Percentiles rank a stretch among this genome's conserved stretches.
Conservation (phyloP, 2,797 vertebrate species). For the Sciaenops ocellatus region DNA sequence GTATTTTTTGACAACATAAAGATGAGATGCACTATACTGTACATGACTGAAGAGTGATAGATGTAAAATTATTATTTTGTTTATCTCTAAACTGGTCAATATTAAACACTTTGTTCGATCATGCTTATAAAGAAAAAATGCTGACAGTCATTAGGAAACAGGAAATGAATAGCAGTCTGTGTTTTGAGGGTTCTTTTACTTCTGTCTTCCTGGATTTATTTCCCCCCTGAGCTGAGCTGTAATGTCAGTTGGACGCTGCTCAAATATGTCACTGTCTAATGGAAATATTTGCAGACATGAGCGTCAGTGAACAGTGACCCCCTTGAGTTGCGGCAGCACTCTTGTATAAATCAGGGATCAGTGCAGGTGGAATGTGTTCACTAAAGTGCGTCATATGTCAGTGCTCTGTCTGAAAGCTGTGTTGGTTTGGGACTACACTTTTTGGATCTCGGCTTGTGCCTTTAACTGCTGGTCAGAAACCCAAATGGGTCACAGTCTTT, state of each 20-base stretch:
- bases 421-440: not conserved
- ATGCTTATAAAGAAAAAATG: not conserved
- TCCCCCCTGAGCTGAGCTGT: not conserved
- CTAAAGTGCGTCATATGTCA: not conserved
- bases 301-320: not conserved
- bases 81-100: too few relatives aligned
- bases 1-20: not conserved
- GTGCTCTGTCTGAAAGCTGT: slow-evolving; percentile 1
- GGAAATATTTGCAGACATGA: slow-evolving; percentile 3
- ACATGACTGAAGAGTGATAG: not conserved
- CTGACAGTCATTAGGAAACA: not conserved
- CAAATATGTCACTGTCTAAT: not conserved
- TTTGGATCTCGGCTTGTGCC: slow-evolving; percentile 18
- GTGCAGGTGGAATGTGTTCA: not conserved
- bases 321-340: not conserved
- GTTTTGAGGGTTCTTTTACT: not conserved
- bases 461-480: slow-evolving; percentile 47
- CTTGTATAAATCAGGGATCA: not conserved
- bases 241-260: not conserved
- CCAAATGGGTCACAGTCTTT: slow-evolving; percentile 37
- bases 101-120: not conserved
- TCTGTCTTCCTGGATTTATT: not conserved
- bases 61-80: too few relatives aligned
- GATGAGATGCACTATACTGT: not conserved
- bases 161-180: not conserved